These are phyloP conservation scores for Drosophila diplacantha DNA, from an alignment of 2,888 invertebrate species.

Conservation along the genomic window DNA sequence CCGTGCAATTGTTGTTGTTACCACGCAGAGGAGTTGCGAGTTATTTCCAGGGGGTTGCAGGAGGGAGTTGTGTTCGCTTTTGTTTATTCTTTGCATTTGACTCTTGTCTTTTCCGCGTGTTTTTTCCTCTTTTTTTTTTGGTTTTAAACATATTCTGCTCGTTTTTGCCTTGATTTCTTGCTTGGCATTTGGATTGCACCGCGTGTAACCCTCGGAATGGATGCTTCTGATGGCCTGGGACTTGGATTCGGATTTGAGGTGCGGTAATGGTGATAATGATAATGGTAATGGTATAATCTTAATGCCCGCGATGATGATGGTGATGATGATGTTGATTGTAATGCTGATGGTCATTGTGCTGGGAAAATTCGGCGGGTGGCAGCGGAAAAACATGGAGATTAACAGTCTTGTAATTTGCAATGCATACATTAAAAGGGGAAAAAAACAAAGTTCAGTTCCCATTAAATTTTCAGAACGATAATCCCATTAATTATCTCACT, in stretches of 20 bases:
- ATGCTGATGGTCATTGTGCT: constrained; percentile 7
- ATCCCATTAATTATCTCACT: background rate
- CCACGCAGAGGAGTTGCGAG: constrained; percentile 11
- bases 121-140: background rate
- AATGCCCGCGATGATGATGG: background rate
- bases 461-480: background rate
- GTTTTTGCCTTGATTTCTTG: constrained; percentile 26
- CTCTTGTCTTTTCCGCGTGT: constrained; percentile 11
- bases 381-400: background rate
- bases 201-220: constrained; percentile 24
- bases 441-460: background rate
- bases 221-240: constrained; percentile 20
- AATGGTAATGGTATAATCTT: constrained; percentile 16
- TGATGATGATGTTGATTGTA: background rate
- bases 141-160: constrained; percentile 7
- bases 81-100: constrained; percentile 33
- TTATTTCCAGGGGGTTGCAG: background rate
- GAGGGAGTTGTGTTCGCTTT: constrained; percentile 13
- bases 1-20: constrained; percentile 28
- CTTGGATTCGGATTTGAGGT: constrained; percentile 21
- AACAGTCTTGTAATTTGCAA: background rate
- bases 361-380: constrained; percentile 11
- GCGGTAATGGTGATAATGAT: constrained; percentile 20
- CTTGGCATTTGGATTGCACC: constrained; percentile 27
- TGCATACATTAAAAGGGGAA: background rate